phyloP scores from a whole-genome alignment of 2,888 invertebrate species.

The Aspidapion aeneum region DNA sequence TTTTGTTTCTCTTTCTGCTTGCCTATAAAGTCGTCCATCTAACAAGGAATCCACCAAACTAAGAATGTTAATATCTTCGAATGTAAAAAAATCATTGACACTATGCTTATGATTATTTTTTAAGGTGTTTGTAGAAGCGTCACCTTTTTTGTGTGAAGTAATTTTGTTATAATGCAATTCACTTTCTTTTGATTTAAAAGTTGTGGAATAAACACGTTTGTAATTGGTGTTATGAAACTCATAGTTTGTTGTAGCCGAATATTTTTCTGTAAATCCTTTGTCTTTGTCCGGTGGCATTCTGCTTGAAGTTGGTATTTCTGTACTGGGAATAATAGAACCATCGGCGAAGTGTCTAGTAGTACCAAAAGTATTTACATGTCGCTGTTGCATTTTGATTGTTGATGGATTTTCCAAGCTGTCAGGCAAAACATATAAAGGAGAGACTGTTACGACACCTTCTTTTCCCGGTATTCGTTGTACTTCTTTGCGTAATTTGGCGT shows the following conservation, averaged over 20 bases:
- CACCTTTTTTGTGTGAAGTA: constrained; percentile 10
- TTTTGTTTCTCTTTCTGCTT: constrained; percentile 27
- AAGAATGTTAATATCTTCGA: constrained; percentile 30
- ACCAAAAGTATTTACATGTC: constrained; percentile 35
- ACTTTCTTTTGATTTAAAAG: constrained; percentile 20
- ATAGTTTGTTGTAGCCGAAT: constrained; percentile 30
- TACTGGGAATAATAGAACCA: constrained; percentile 16
- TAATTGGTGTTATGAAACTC: constrained; percentile 29
- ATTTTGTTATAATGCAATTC: constrained; percentile 5
- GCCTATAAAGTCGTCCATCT: constrained; percentile 35
- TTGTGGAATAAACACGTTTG: constrained; percentile 27
- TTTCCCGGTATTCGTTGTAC: constrained; percentile 28
- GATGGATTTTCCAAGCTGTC: constrained; percentile 30
- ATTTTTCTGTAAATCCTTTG: constrained; percentile 18
- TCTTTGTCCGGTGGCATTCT: constrained; percentile 24
- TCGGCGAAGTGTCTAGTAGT: constrained; percentile 39
- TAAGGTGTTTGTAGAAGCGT: background rate
- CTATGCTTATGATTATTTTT: background rate
- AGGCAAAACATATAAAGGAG: constrained; percentile 39
- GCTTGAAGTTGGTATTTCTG: constrained; percentile 19
- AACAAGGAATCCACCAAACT: constrained; percentile 35
- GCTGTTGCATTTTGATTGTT: constrained; percentile 30
- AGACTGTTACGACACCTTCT: constrained; percentile 24
- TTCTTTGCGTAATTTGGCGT: constrained; percentile 53
- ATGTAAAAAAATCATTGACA: constrained; percentile 23